Evolutionary conservation across 2,888 invertebrate genomes (phyloP), one percentile per base, ranked within the genome.

Genomic region (Dromius quadrimaculatus): DNA sequence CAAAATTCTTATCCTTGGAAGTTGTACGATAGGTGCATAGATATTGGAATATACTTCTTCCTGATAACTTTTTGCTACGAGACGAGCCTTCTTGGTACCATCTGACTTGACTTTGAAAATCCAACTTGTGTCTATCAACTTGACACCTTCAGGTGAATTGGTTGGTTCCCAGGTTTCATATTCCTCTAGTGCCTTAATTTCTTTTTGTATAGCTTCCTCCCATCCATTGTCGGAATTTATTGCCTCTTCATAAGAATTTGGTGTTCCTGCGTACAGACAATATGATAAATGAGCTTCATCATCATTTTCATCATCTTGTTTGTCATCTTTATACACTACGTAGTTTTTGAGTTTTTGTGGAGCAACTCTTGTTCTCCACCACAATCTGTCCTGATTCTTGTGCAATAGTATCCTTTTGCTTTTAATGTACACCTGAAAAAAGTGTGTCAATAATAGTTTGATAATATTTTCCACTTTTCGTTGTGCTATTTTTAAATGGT

Each of bases 61-160:
- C 71, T 76, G 75, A 72, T 70, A 75, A 9, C 75, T 74, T 72
- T 73, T 76, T 6, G 75, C 75, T 5, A 76, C 75, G 38, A 76
- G 23, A 50, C n/a, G n/a, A n/a, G n/a, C n/a, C n/a, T n/a, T n/a
- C n/a, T n/a, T n/a, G n/a, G n/a, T n/a, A n/a, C n/a, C n/a, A n/a
- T n/a, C n/a, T n/a, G n/a, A n/a, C n/a, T n/a, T n/a, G n/a, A n/a
- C n/a, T n/a, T n/a, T n/a, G 74, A 57, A 11, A n/a, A n/a, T n/a
- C n/a, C n/a, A n/a, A n/a, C n/a, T n/a, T n/a, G n/a, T n/a, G n/a
- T n/a, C n/a, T n/a, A 74, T 74, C 22, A 74, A 76, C 17, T 62
- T 59, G n/a, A 41, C 28, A 15, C 68, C 59, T 15, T 59, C 41
- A 57, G 73, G 28, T 50, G 74, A 73, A n/a, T 45, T 74, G 50